phyloP scores from a whole-genome alignment of 2,888 invertebrate species.

The Parnassius apollo region DNA sequence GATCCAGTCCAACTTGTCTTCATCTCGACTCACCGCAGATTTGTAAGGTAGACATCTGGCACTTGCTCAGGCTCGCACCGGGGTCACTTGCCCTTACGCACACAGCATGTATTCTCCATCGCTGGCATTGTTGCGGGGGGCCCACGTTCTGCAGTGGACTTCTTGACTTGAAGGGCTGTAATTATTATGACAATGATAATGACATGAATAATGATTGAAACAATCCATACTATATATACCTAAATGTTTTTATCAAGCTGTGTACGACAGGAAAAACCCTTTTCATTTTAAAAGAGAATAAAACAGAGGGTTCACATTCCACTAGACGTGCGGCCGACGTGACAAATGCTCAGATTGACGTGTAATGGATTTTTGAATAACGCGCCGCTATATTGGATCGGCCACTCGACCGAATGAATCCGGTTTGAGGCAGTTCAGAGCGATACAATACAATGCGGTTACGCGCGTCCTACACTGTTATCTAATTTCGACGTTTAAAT shows the following conservation, averaged over 20 bases:
- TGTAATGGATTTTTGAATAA: slow-evolving; percentile 27
- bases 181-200: too few relatives aligned
- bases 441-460: slow-evolving; percentile 37
- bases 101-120: too few relatives aligned
- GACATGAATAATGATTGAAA: too few relatives aligned
- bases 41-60: too few relatives aligned
- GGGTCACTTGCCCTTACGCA: too few relatives aligned
- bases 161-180: too few relatives aligned
- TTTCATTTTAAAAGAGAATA: slow-evolving; percentile 14
- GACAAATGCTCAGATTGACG: slow-evolving; percentile 18
- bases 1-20: too few relatives aligned
- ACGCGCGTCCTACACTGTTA: slow-evolving; percentile 23
- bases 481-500: slow-evolving; percentile 20
- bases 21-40: too few relatives aligned
- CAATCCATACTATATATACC: too few relatives aligned
- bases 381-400: slow-evolving; percentile 53
- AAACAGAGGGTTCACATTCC: slow-evolving; percentile 1
- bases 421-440: slow-evolving; percentile 37
- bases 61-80: too few relatives aligned
- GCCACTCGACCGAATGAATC: slow-evolving; percentile 48
- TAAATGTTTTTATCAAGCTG: neutral
- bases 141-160: too few relatives aligned
- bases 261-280: slow-evolving; percentile 2
- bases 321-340: neutral
- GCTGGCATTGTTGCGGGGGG: too few relatives aligned